Base-by-base conservation (phyloP, 2,113 vertebrate genomes). In the Rhinolophus sinicus region DNA sequence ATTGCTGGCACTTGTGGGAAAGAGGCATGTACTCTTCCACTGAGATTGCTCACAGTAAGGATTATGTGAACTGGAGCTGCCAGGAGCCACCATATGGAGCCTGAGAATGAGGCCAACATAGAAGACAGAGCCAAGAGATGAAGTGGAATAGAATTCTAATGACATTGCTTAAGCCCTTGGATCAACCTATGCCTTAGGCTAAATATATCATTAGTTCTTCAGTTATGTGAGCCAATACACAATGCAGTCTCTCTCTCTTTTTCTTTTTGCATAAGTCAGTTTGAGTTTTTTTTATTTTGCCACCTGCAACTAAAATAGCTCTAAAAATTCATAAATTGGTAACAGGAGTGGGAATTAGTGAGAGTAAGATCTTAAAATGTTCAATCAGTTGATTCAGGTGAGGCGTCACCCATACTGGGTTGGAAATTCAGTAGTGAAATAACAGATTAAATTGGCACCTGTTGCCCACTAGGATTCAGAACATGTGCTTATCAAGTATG, bases 11-110 rank as follows among this genome's bases (percentile, higher is more conserved):
- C 85, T 54, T 91, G 56, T 91, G 83, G 86, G 88, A 86, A 94
- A 93, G 73, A 97, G 86, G 64, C 70, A 93, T 70, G 85, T 38
- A 88, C 88, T 93, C 85, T 94, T 97, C 85, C 62, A 89, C 94
- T 91, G 91, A 97, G 95, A 96, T 88, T 96, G 94, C 94, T 97
- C 85, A 95, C 84, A 96, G 81, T 95, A 65, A 96, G 94, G 95
- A 96, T 96, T 94, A 94, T 93, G 67, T 96, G 93, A 95, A 94
- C 85, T 89, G 67, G 93, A 97, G 95, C 85, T 96, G 91, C 95
- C 91, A 97, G 88, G 67, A 98, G 64, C 69, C 86, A 96, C 96
- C 97, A 97, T 93, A 98, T 97, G 96, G 96, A 97, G 67, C 78
- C 82, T 13, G 40, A 95, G 83, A 98, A 83, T 82, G 92, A 96